Conservation (phyloP, 2,888 invertebrate genomes). For the Drosophila borborema region DNA sequence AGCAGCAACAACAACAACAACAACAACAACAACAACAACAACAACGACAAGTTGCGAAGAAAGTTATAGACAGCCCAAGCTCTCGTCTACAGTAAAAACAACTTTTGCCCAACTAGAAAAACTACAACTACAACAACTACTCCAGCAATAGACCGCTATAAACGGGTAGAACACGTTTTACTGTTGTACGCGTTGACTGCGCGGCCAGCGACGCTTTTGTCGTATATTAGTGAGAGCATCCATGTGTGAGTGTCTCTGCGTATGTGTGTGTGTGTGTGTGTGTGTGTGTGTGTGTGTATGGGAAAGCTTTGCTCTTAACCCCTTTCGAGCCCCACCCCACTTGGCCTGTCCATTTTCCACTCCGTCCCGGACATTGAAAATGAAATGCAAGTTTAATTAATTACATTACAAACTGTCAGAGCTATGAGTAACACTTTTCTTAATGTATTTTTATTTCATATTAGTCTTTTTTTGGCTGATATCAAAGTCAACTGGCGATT, state of each 20-base stretch:
- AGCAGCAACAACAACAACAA: constrained; percentile 35
- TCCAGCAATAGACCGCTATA: constrained; percentile 35
- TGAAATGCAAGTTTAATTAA: constrained; percentile 73
- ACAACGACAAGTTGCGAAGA: constrained; percentile 69
- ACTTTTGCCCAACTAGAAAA: constrained; percentile 76
- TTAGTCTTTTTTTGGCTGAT: constrained; percentile 26
- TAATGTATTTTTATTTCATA: constrained; percentile 8
- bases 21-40: constrained; percentile 37
- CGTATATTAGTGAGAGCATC: constrained; percentile 19
- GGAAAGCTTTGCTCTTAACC: constrained; percentile 68
- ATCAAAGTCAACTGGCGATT: constrained; percentile 57
- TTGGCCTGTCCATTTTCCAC: constrained; percentile 65
- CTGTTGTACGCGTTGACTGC: constrained; percentile 61
- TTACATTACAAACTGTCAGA: constrained; percentile 64
- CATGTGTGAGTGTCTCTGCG: constrained; percentile 15
- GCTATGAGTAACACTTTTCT: constrained; percentile 38
- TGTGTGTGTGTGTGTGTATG: constrained; percentile 57
- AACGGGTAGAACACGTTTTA: constrained; percentile 79
- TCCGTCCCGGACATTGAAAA: constrained; percentile 76
- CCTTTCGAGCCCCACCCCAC: constrained; percentile 21
- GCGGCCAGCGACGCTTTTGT: constrained; percentile 38
- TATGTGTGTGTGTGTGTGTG: constrained; percentile 33
- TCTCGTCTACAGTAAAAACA: constrained; percentile 77
- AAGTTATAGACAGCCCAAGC: constrained; percentile 71
- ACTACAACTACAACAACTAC: constrained; percentile 43